Evolutionary conservation across 2,888 invertebrate species (phyloP), one percentile per base, ranked within the genome.

Genomic region (Gymnocheta viridis): DNA sequence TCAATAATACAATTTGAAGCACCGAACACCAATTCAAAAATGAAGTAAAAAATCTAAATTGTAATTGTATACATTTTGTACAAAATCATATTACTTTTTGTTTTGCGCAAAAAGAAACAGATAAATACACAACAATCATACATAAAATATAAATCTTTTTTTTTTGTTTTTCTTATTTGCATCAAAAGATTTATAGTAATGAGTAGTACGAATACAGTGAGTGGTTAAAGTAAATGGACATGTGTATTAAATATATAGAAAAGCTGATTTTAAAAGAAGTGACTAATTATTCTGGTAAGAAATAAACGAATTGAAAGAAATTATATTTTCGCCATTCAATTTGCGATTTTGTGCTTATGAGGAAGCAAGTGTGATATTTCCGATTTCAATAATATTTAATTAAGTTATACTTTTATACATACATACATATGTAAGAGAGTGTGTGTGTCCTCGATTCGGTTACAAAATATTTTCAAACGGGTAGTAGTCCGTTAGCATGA

Each of bases 61-160:
- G 73, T 78, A 82, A 82, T 78, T 73, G 51, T 78, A 82, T 73
- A 72, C 60, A 78, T 44, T 72, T 67, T 69, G 60, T 67, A 56
- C 14, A 73, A 78, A 78, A 78, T 82, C 73, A 62, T 73, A 73
- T 82, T 78, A 82, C 67, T 60, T 78, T 64, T 72, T 72, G 78
- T 73, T 82, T 78, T 41, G 58, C 4, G 32, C 3, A 64, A 38
- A 41, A 67, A 51, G 4, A 27, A 14, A 41, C 4, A 60, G 17
- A 60, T 12, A 66, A 56, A 4, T 58, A 58, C 2, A 32, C 19
- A 67, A 74, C 10, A 32, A 47, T 9, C n/a, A 47, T 51, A 58
- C 76, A 47, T 49, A 17, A 12, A n/a, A 17, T 24, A 32, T 10
- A 77, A 49, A 58, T 49, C 14, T 10, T 38, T 29, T 27, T 12